Evolutionary conservation across 2,113 vertebrate species (phyloP).

Genomic region (Epinephelus cyanopodus): DNA sequence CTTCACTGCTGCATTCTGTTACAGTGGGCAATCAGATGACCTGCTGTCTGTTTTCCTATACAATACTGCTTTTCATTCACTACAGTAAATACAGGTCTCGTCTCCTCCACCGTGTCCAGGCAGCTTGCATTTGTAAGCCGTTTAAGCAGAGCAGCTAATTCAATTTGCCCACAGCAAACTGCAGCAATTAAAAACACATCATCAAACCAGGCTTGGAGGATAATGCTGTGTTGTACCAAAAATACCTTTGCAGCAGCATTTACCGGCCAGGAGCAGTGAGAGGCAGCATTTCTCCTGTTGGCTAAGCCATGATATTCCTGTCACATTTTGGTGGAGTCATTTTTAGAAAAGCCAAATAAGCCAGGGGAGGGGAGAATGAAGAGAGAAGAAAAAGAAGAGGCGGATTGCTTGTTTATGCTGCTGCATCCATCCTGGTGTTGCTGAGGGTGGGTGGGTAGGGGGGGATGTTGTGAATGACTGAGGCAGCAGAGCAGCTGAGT

Average conservation of each 20-base stretch:
- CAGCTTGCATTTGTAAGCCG: slow-evolving; percentile 43
- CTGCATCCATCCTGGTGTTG: slow-evolving; percentile 61
- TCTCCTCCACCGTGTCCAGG: not conserved
- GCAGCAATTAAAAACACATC: slow-evolving; percentile 74
- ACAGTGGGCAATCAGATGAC: slow-evolving; percentile 36
- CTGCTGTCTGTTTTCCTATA: slow-evolving; percentile 35
- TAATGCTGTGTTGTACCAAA: slow-evolving; percentile 67
- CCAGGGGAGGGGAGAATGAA: slow-evolving; percentile 32
- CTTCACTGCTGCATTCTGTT: slow-evolving; percentile 58
- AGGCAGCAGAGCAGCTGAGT: slow-evolving; percentile 75
- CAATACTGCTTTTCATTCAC: slow-evolving; percentile 18
- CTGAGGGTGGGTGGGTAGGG: slow-evolving; percentile 20
- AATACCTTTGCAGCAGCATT: slow-evolving; percentile 72
- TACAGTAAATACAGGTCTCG: slow-evolving; percentile 5
- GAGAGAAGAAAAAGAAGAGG: slow-evolving; percentile 42
- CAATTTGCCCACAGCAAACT: slow-evolving; percentile 66
- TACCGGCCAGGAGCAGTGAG: slow-evolving; percentile 50
- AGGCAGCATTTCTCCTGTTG: slow-evolving; percentile 57
- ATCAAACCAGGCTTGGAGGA: slow-evolving; percentile 54
- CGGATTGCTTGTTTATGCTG: slow-evolving; percentile 58
- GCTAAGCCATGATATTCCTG: slow-evolving; percentile 47
- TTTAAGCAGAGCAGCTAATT: slow-evolving; percentile 62
- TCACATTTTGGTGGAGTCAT: slow-evolving; percentile 65
- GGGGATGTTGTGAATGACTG: slow-evolving; percentile 72
- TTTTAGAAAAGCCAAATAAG: slow-evolving; percentile 59